Evolutionary conservation across 2,888 invertebrate species (phyloP).

Genomic region (Coelinius sp.): DNA sequence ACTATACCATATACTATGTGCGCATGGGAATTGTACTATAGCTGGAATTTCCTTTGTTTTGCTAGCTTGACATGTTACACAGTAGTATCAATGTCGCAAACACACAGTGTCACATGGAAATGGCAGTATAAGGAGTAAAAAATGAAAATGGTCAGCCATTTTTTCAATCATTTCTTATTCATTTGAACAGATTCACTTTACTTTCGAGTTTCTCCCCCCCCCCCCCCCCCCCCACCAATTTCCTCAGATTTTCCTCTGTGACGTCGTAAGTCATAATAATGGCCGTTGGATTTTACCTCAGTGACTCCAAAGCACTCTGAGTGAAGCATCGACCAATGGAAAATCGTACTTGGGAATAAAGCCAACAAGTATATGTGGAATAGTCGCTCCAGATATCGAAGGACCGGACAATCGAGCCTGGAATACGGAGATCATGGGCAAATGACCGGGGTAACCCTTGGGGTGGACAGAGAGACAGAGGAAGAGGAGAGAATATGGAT

Average conservation of each 20-base stretch:
- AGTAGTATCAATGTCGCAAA: constrained; percentile 40
- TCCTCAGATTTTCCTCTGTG: neutral
- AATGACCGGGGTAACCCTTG: constrained; percentile 43
- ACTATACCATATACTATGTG: constrained; percentile 27
- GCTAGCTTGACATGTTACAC: constrained; percentile 12
- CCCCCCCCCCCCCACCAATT: neutral
- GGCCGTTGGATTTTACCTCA: constrained; percentile 35
- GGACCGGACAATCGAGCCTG: constrained; percentile 43
- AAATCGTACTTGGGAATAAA: constrained; percentile 37
- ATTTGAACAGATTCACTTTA: no score
- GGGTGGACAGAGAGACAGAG: constrained; percentile 32
- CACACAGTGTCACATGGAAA: neutral
- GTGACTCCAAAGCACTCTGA: constrained; percentile 27
- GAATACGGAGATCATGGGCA: constrained; percentile 44
- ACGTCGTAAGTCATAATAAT: constrained; percentile 26
- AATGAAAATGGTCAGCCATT: neutral
- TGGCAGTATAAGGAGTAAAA: neutral
- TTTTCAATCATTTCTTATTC: neutral
- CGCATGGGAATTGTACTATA: neutral
- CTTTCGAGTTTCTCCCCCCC: no score
- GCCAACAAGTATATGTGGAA: constrained; percentile 30
- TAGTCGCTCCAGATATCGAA: constrained; percentile 44
- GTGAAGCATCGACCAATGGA: constrained; percentile 13
- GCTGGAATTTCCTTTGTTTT: constrained; percentile 22
- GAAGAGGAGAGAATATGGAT: constrained; percentile 27